Percentiles rank a stretch among this genome's conserved stretches.
Conservation (phyloP, 2,113 vertebrate genomes). For the Pangasianodon hypophthalmus region DNA sequence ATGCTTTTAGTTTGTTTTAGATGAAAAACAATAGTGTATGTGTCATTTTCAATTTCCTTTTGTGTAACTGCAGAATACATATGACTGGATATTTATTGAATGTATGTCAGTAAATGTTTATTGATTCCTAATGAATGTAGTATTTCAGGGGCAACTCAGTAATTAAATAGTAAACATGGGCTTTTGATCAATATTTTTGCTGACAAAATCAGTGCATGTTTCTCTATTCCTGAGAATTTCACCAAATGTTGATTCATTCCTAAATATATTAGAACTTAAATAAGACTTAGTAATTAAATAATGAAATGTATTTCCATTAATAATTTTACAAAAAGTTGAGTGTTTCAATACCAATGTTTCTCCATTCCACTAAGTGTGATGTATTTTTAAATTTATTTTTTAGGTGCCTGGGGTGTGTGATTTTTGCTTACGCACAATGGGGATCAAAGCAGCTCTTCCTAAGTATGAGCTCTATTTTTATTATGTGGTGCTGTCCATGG, state of each 20-base stretch:
- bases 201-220: background rate
- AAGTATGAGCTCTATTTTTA: constrained; percentile 87
- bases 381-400: background rate
- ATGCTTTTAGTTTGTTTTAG: background rate
- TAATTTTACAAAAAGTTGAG: background rate
- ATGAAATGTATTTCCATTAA: background rate
- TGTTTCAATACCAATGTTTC: background rate
- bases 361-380: background rate
- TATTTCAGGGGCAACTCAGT: background rate
- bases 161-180: background rate
- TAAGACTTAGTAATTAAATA: background rate
- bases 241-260: too few relatives aligned
- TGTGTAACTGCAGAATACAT: background rate
- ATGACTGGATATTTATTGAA: background rate
- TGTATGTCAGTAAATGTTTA: background rate
- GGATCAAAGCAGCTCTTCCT: constrained; percentile 84
- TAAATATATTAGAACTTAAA: background rate
- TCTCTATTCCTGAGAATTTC: background rate
- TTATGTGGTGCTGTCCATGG: constrained; percentile 79
- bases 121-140: background rate
- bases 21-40: too few relatives aligned
- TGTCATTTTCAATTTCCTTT: background rate
- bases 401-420: background rate
- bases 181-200: background rate
- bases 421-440: constrained; percentile 72